phyloP scores from a whole-genome alignment of 2,113 vertebrate genomes.

The Echinops telfairi region DNA sequence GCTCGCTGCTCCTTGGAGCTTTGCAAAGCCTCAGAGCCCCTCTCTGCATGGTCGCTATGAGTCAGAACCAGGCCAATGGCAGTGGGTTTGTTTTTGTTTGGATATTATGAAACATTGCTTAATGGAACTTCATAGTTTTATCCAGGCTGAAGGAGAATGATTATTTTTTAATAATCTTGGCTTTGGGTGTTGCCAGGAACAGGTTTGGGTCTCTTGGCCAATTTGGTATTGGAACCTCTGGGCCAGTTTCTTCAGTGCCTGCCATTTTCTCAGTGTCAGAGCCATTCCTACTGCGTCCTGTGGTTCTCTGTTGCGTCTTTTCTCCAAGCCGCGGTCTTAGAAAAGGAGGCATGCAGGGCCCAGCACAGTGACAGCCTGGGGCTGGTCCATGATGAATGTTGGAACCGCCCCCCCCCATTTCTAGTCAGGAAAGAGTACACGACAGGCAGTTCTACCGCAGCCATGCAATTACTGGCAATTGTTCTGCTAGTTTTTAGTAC shows the following conservation, averaged over 20 bases:
- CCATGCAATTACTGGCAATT: background rate
- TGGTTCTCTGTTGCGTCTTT: background rate
- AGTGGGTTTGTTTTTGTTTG: too few relatives aligned
- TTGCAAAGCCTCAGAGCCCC: too few relatives aligned
- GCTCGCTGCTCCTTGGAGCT: too few relatives aligned
- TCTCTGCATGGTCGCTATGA: too few relatives aligned
- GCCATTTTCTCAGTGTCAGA: background rate
- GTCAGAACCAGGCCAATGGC: too few relatives aligned
- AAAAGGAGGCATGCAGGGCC: background rate
- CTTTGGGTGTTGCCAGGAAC: slow-evolving; percentile 44
- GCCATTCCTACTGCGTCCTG: background rate
- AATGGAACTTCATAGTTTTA: background rate
- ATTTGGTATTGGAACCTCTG: background rate
- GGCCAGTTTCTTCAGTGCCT: background rate
- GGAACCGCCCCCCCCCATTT: too few relatives aligned
- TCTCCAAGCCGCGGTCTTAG: background rate
- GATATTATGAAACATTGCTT: background rate
- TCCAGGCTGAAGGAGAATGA: slow-evolving; percentile 52
- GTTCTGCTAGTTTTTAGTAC: slow-evolving; percentile 1
- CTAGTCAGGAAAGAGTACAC: fast-evolving
- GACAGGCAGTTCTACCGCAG: fast-evolving
- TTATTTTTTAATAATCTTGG: slow-evolving; percentile 60
- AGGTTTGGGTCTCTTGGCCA: slow-evolving; percentile 1
- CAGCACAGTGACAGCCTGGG: background rate
- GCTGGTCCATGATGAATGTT: background rate